Evolutionary conservation across 2,888 invertebrate species (phyloP), one percentile per base, ranked within the genome.

Genomic region (Prostheceraeus crozeri): DNA sequence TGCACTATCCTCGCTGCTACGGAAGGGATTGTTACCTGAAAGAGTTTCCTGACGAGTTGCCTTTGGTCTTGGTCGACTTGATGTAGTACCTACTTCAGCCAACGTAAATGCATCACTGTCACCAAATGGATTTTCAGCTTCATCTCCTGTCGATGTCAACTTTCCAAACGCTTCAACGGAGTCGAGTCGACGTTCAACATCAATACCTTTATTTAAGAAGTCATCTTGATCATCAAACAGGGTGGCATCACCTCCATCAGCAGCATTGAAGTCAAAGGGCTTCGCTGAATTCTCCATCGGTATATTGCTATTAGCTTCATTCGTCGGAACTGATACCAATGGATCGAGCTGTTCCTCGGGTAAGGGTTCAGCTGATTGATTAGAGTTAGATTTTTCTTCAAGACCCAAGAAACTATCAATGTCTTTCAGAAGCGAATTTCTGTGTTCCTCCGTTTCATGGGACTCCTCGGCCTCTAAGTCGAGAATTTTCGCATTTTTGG

Each of bases 11-110:
- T 11, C 33, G 33, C 33, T 10, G 6, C 35, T 55, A 23, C 58
- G 27, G 23, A 58, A 58, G 14, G 58, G 58, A 54, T 58, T 58
- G 30, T 58, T 58, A 33, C 58, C 58, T n/a, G 58, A 58, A 8
- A 58, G 58, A 4, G 57, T 58, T 30, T 58, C 58, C 23, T 58
- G 58, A 8, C 55, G 58, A 11, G 28, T 31, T n/a, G 58, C 33
- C 11, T 57, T 57, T 1, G 58, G 53, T 54, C 55, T 61, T 31
- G 58, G 30, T 54, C 57, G 58, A 33, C 14, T 28, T n/a, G 21
- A 23, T 59, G 11, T 16, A 6, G 30, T 16, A 2, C 30, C 30
- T 1, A 19, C 8, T 28, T n/a, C 28, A 1, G 21, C 19, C n/a
- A n/a, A n/a, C n/a, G n/a, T n/a, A n/a, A n/a, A n/a, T n/a, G n/a